Evolutionary conservation across 1,140 invertebrate species (phyloP).

Genomic region (Mycetomoellerius zeteki): DNA sequence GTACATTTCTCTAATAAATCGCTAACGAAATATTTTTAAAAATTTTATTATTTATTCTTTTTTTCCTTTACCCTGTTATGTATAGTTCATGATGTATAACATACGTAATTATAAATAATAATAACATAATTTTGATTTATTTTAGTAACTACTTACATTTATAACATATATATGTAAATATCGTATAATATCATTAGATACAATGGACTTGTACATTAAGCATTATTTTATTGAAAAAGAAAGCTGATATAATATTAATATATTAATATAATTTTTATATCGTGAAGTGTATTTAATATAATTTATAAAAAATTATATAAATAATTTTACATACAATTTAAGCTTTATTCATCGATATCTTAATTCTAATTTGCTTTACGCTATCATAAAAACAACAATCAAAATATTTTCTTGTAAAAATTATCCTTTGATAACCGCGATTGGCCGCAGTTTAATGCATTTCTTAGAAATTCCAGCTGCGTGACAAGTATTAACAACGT

Average conservation of each 20-base stretch:
- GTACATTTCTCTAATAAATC: constrained; percentile 87
- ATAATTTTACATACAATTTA: neutral
- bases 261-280: neutral
- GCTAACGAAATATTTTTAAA: constrained; percentile 82
- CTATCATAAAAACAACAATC: neutral
- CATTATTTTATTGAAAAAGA: neutral
- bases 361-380: neutral
- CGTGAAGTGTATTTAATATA: constrained; percentile 26
- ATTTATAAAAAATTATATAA: constrained; percentile 44
- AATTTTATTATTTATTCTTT: constrained; percentile 2
- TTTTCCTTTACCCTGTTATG: neutral
- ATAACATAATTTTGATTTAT: constrained; percentile 25
- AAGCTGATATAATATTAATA: neutral
- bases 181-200: neutral
- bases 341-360: constrained; percentile 39
- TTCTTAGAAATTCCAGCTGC: constrained; percentile 99
- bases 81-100: neutral
- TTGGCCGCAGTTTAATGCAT: constrained; percentile 98
- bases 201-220: neutral
- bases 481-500: constrained; percentile 99
- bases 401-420: constrained; percentile 8
- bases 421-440: constrained; percentile 99
- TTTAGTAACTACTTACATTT: neutral
- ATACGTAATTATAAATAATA: neutral
- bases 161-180: neutral